These are phyloP conservation scores for Thalassophryne amazonica DNA, from an alignment of 2,797 vertebrate genomes.

Conservation along the genomic window DNA sequence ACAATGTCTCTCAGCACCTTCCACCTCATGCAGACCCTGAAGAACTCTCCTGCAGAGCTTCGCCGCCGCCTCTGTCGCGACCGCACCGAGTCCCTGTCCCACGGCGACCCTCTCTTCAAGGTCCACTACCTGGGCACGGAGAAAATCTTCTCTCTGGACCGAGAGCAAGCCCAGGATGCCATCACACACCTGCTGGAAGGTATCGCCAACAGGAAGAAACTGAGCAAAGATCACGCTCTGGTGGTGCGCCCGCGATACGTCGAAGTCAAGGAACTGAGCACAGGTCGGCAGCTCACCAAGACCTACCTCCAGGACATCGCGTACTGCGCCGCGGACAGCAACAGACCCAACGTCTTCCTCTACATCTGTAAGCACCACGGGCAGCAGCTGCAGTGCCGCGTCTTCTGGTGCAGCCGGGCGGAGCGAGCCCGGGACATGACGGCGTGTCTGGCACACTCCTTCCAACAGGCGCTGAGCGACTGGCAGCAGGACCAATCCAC, in stretches of 20 bases:
- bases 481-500: conserved; percentile 72
- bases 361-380: conserved; percentile 83
- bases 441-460: conserved; percentile 75
- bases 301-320: conserved; percentile 85
- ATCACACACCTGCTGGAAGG: conserved; percentile 72
- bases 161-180: conserved; percentile 79
- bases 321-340: conserved; percentile 76
- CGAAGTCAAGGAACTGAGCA: conserved; percentile 84
- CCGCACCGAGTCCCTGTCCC: conserved; percentile 79
- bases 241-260: conserved; percentile 81
- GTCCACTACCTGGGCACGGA: conserved; percentile 82
- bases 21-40: conserved; percentile 81
- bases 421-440: conserved; percentile 81
- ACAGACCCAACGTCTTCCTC: conserved; percentile 79
- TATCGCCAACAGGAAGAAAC: conserved; percentile 62
- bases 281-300: conserved; percentile 82
- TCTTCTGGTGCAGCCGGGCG: conserved; percentile 83
- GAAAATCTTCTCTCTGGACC: conserved; percentile 82
- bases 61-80: conserved; percentile 78
- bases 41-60: conserved; percentile 79
- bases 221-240: conserved; percentile 79
- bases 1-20: conserved; percentile 75
- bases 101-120: conserved; percentile 83
- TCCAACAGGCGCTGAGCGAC: conserved; percentile 79
- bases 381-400: conserved; percentile 83